Evolutionary conservation across 2,888 invertebrate species (phyloP).

Genomic region (Oxycera nigricornis): DNA sequence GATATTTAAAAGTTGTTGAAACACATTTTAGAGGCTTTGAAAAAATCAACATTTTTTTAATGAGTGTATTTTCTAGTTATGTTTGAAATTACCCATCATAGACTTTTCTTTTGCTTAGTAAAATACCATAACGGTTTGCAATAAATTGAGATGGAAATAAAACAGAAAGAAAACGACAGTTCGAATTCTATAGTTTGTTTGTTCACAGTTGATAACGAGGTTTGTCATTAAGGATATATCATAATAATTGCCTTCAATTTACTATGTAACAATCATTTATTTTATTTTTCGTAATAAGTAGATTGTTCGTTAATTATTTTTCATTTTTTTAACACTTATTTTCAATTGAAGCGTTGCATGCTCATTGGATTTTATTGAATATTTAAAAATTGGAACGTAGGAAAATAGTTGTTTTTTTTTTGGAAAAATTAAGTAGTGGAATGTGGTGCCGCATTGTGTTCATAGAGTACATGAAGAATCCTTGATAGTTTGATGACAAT

Average conservation of each 20-base stretch:
- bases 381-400: too few relatives aligned
- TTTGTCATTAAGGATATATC: neutral
- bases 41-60: slow-evolving; percentile 17
- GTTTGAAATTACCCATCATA: neutral
- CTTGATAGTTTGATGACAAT: neutral
- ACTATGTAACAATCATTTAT: neutral
- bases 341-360: too few relatives aligned
- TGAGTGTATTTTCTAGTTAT: neutral
- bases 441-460: neutral
- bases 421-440: slow-evolving; percentile 16
- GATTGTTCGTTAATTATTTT: neutral
- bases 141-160: slow-evolving; percentile 1
- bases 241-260: neutral
- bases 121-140: neutral
- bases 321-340: too few relatives aligned
- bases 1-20: neutral
- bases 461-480: neutral
- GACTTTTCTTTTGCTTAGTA: neutral
- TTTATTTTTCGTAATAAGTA: neutral
- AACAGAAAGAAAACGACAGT: slow-evolving; percentile 21
- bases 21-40: neutral
- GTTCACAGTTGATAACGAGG: slow-evolving; percentile 25
- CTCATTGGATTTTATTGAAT: too few relatives aligned
- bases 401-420: too few relatives aligned
- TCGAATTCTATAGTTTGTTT: neutral